phyloP scores from a whole-genome alignment of 2,113 vertebrate genomes.

The Delphinus delphis region DNA sequence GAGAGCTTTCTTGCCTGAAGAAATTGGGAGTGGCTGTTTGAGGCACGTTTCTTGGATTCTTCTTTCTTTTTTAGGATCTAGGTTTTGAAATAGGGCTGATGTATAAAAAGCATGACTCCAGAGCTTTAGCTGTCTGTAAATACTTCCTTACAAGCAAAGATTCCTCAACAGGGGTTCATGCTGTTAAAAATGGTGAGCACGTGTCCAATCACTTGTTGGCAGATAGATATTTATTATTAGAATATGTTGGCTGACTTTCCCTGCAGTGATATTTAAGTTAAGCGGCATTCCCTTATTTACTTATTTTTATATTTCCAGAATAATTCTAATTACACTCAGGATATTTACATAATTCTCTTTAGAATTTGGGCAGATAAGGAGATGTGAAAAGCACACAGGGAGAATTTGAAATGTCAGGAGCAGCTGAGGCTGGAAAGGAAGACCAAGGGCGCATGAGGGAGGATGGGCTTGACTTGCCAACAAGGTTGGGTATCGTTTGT shows the following conservation, averaged over 20 bases:
- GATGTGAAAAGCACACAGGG: fast-evolving
- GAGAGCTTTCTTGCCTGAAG: not conserved
- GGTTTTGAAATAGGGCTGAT: not conserved
- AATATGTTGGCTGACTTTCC: not conserved
- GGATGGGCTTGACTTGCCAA: not conserved
- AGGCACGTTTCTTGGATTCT: not conserved
- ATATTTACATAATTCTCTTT: not conserved
- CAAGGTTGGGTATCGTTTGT: not conserved
- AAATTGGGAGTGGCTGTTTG: not conserved
- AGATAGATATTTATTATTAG: not conserved
- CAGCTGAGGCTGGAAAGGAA: not conserved
- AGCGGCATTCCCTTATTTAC: not conserved
- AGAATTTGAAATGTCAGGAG: not conserved
- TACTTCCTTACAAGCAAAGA: not conserved
- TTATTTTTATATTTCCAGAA: not conserved
- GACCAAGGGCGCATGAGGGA: fast-evolving
- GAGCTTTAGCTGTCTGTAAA: not conserved
- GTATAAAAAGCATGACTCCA: not conserved
- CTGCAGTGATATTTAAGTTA: not conserved
- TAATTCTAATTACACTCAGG: not conserved
- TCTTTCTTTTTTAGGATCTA: not conserved
- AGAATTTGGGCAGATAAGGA: not conserved
- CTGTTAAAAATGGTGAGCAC: not conserved
- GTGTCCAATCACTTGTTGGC: not conserved
- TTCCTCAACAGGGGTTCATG: not conserved